Base-by-base conservation (phyloP, 2,113 vertebrate species). In the Cavia porcellus region DNA sequence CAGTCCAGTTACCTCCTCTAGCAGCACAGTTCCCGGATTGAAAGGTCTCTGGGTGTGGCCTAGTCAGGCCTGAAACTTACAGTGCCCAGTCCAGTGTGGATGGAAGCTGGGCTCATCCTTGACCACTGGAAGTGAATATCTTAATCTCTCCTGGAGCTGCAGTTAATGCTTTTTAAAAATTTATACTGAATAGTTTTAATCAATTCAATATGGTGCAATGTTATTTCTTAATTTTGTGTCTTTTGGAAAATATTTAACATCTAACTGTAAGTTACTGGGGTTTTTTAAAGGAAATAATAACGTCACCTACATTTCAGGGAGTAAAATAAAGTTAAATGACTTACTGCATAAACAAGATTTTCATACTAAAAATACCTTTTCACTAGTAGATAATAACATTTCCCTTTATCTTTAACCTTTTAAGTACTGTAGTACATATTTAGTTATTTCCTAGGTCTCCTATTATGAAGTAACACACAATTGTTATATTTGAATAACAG, bases 131-230 rank as follows among this genome's bases (percentile, higher is more conserved):
- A n/a, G n/a, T n/a, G n/a, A n/a, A n/a, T n/a, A n/a, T n/a, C n/a
- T n/a, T n/a, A n/a, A n/a, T n/a, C n/a, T n/a, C n/a, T n/a, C n/a
- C n/a, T n/a, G n/a, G n/a, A n/a, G n/a, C n/a, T n/a, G n/a, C n/a
- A n/a, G n/a, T n/a, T n/a, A n/a, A n/a, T n/a, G n/a, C n/a, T n/a
- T n/a, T n/a, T n/a, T n/a, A n/a, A n/a, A 62, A 89, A 94, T 86
- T 35, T 64, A 52, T 38, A 61, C 2, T 30, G 19, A 82, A 19
- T 83, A 87, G 30, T 66, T 90, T 70, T 50, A 81, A 28, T 81
- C 38, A 93, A 90, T 15, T 86, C 75, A 95, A 77, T 87, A 87
- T 62, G 9, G 83, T 90, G 90, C n/a, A 96, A 32, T 68, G 7
- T 75, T 86, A 57, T 13, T 93, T 86, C 32, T 86, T 68, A 89